phyloP scores from a whole-genome alignment of 2,888 invertebrate species.

The Oscheius sp. region DNA sequence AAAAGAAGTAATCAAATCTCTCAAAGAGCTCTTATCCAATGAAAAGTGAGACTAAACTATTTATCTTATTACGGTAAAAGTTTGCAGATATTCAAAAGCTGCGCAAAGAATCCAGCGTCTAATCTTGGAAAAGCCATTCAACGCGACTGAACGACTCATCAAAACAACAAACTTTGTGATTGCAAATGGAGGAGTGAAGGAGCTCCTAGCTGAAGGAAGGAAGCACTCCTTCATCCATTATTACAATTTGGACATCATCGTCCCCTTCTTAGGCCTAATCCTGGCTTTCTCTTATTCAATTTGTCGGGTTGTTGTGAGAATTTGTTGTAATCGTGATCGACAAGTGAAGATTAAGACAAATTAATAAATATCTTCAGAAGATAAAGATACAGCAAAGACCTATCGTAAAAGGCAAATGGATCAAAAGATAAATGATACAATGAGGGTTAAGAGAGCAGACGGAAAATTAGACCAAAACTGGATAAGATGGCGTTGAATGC shows the following conservation, averaged over 20 bases:
- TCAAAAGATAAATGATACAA: too few species aligned
- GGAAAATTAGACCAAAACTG: too few species aligned
- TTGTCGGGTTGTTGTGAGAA: too few species aligned
- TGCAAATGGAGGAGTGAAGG: conserved; percentile 44
- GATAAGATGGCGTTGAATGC: too few species aligned
- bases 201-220: conserved; percentile 35
- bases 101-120: conserved; percentile 42
- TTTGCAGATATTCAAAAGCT: conserved; percentile 37
- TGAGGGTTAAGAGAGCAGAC: too few species aligned
- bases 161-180: conserved; percentile 48
- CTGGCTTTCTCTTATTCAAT: background rate
- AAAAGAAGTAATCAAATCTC: conserved; percentile 30
- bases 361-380: background rate
- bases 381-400: background rate
- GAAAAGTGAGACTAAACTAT: conserved; percentile 20
- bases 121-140: conserved; percentile 44
- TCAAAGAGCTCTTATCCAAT: conserved; percentile 39
- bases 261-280: conserved; percentile 20
- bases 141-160: conserved; percentile 41
- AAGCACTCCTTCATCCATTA: conserved; percentile 22
- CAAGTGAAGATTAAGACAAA: background rate
- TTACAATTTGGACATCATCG: conserved; percentile 39
- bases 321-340: background rate
- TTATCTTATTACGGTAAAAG: background rate
- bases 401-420: too few species aligned